A percentile compares a stretch with the other conserved stretches of the same genome.
phyloP scores from a whole-genome alignment of 2,113 vertebrate genomes.

The Ictidomys tridecemlineatus region DNA sequence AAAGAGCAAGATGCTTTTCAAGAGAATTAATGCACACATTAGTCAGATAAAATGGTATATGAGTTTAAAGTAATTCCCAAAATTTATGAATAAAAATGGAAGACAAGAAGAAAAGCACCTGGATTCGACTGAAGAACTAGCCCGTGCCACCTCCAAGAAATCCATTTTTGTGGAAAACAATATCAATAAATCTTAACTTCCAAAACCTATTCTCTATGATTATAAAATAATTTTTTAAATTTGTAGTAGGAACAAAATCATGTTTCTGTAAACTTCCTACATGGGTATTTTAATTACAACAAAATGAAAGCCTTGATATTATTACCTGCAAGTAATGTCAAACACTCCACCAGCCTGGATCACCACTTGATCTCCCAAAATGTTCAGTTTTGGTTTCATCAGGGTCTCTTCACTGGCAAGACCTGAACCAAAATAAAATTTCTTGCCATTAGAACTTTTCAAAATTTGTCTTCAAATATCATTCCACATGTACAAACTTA shows the following conservation, averaged over 20 bases:
- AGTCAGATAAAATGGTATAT: neutral
- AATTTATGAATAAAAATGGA: neutral
- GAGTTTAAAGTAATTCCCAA: neutral
- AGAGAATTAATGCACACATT: neutral
- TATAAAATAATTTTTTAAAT: neutral
- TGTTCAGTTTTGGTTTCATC: slow-evolving; percentile 81
- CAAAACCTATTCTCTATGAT: neutral
- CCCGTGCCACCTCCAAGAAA: neutral
- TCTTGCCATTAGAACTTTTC: neutral
- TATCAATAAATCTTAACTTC: neutral
- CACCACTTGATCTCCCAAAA: slow-evolving; percentile 67
- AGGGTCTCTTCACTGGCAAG: slow-evolving; percentile 71
- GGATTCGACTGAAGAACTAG: neutral
- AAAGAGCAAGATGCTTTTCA: neutral
- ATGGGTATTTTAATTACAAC: neutral
- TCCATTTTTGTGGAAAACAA: neutral
- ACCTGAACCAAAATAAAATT: slow-evolving; percentile 77
- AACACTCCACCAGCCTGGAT: slow-evolving; percentile 79
- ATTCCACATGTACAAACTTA: neutral
- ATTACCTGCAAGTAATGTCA: slow-evolving; percentile 87
- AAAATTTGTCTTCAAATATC: neutral
- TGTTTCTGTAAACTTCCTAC: neutral
- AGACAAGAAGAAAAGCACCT: neutral
- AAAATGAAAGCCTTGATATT: neutral
- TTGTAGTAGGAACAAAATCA: neutral